Percentiles rank a stretch among this genome's conserved stretches.
phyloP scores from a whole-genome alignment of 2,113 vertebrate species.

The Lutjanus erythropterus region DNA sequence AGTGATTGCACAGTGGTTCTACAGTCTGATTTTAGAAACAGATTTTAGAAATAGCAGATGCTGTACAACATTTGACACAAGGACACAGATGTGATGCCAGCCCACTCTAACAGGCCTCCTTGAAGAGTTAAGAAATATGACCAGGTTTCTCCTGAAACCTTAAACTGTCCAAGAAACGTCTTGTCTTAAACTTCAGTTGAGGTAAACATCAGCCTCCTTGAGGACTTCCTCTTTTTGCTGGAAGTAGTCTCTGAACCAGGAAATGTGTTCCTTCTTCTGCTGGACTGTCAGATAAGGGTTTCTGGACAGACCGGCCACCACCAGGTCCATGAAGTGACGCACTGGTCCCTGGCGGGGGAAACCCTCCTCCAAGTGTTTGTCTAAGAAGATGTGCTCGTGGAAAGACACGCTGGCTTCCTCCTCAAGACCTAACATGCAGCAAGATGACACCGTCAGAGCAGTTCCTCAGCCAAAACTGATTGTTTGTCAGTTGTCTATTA shows the following conservation, averaged over 20 bases:
- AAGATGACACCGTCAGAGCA: neutral
- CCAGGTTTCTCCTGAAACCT: neutral
- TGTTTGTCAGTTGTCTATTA: neutral
- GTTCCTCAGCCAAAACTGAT: neutral
- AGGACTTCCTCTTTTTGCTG: constrained; percentile 90
- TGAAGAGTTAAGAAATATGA: constrained; percentile 1
- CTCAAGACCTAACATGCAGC: constrained; percentile 87
- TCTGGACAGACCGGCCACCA: constrained; percentile 91
- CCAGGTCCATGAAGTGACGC: constrained; percentile 97
- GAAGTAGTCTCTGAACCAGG: constrained; percentile 96
- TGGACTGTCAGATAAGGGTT: constrained; percentile 91
- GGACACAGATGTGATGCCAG: neutral
- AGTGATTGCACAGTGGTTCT: neutral
- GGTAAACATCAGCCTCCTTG: constrained; percentile 83
- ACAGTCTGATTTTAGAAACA: neutral
- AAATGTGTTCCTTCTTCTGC: constrained; percentile 94
- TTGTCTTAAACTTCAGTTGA: constrained; percentile 73
- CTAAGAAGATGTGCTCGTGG: constrained; percentile 96
- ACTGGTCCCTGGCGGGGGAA: constrained; percentile 93
- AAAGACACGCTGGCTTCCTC: constrained; percentile 90
- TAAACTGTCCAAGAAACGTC: constrained; percentile 19
- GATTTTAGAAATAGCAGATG: constrained; percentile 5
- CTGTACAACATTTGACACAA: neutral
- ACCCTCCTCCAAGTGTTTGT: constrained; percentile 88
- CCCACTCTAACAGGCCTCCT: neutral